Percentiles rank a stretch among this genome's conserved stretches.
phyloP scores from a whole-genome alignment of 2,113 vertebrate species.

The Hippopotamus amphibius region DNA sequence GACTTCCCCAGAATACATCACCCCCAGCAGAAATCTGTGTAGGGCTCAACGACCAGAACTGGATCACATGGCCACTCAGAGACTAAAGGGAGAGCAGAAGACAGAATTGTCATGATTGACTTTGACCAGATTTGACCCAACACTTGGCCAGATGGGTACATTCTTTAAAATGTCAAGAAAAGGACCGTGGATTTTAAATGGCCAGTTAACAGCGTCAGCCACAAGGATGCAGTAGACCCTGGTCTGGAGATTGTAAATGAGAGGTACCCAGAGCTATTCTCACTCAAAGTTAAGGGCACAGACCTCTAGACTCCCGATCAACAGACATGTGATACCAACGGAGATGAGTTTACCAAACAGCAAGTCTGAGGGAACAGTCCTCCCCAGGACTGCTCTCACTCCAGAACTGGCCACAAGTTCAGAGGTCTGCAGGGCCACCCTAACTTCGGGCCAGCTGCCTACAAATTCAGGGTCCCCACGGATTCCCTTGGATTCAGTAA shows the following conservation, averaged over 20 bases:
- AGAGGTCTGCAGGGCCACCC: no score
- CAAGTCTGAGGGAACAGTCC: background rate
- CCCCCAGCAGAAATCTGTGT: background rate
- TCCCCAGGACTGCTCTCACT: background rate
- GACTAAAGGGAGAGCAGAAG: background rate
- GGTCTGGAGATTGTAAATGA: background rate
- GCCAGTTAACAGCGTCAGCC: background rate
- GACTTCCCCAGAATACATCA: background rate
- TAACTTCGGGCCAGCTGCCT: background rate
- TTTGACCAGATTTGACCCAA: background rate
- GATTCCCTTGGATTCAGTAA: background rate
- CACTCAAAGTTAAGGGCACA: background rate
- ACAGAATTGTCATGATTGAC: background rate
- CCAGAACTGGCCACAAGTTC: background rate
- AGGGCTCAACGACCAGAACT: background rate
- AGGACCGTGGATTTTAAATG: background rate
- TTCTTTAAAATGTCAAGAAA: constrained; percentile 26
- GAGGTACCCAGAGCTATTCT: background rate
- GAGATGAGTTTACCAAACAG: background rate
- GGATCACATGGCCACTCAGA: background rate
- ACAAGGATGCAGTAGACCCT: background rate
- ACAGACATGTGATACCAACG: background rate
- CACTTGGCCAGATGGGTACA: background rate
- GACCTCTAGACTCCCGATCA: background rate
- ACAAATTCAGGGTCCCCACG: background rate